Evolutionary conservation across 1,140 invertebrate species (phyloP).

Genomic region (Archivesica marissinica): DNA sequence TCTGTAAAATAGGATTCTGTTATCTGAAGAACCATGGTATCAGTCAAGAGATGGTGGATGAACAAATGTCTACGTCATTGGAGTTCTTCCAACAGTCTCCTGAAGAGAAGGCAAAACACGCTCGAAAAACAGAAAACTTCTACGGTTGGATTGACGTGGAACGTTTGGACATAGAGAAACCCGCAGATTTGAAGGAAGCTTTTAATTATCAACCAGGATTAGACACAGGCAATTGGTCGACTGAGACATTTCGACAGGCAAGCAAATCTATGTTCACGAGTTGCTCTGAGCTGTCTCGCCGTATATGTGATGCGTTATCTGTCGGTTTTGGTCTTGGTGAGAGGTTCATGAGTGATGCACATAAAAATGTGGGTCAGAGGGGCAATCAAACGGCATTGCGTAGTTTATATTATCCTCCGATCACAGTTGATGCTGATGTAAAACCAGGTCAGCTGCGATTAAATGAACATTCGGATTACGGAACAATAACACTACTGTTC

Average conservation of each 20-base stretch:
- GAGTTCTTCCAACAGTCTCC: conserved; percentile 53
- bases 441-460: conserved; percentile 86
- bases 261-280: background rate
- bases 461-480: conserved; percentile 90
- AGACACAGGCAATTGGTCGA: conserved; percentile 29
- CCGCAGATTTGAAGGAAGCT: conserved; percentile 48
- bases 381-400: conserved; percentile 16
- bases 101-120: conserved; percentile 55
- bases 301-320: conserved; percentile 33
- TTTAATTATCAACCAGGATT: conserved; percentile 33
- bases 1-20: conserved; percentile 59
- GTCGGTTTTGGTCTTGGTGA: conserved; percentile 16
- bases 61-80: conserved; percentile 51
- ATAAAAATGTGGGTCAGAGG: conserved; percentile 15
- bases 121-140: conserved; percentile 22
- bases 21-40: conserved; percentile 66
- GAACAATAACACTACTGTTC: conserved; percentile 89
- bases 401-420: conserved; percentile 43
- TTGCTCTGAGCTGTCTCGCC: background rate
- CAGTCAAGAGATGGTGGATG: conserved; percentile 17
- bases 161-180: conserved; percentile 23
- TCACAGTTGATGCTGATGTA: background rate
- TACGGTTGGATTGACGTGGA: conserved; percentile 63
- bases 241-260: background rate
- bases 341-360: conserved; percentile 27